phyloP scores from a whole-genome alignment of 2,888 invertebrate genomes.

The Temnothorax rugatulus region DNA sequence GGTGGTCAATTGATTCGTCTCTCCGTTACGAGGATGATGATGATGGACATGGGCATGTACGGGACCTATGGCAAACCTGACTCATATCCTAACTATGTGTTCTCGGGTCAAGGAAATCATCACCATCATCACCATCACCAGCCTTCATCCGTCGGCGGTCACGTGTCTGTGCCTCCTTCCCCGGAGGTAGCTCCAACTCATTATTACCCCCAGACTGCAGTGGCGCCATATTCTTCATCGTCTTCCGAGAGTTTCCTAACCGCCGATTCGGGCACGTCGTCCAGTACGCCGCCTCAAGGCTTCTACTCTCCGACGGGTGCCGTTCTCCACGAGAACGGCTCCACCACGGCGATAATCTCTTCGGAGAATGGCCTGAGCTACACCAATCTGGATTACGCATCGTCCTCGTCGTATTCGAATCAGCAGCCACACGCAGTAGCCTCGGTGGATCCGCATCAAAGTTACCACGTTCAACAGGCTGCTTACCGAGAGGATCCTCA shows the following conservation, averaged over 20 bases:
- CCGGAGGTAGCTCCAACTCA: conserved; percentile 83
- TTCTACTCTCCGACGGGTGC: conserved; percentile 84
- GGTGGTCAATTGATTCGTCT: conserved; percentile 78
- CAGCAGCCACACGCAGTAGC: conserved; percentile 68
- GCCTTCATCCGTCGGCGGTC: conserved; percentile 84
- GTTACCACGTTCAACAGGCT: conserved; percentile 87
- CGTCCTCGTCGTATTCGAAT: conserved; percentile 81
- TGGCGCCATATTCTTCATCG: conserved; percentile 84
- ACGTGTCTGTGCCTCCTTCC: conserved; percentile 87
- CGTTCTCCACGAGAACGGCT: conserved; percentile 85
- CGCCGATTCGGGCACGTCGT: conserved; percentile 79
- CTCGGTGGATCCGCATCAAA: conserved; percentile 81
- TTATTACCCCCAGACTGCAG: conserved; percentile 83
- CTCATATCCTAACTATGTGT: conserved; percentile 84
- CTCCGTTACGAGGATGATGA: conserved; percentile 89
- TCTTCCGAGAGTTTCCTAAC: conserved; percentile 83
- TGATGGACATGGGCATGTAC: conserved; percentile 94
- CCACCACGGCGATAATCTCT: conserved; percentile 91
- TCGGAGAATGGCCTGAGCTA: conserved; percentile 96
- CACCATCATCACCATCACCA: conserved; percentile 70
- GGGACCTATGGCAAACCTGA: conserved; percentile 87
- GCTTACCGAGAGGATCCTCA: conserved; percentile 86
- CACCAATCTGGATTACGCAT: conserved; percentile 94
- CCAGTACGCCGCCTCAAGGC: conserved; percentile 80
- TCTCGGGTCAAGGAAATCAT: conserved; percentile 76